phyloP scores from a whole-genome alignment of 1,140 invertebrate species.

The Propsilocerus akamusi region DNA sequence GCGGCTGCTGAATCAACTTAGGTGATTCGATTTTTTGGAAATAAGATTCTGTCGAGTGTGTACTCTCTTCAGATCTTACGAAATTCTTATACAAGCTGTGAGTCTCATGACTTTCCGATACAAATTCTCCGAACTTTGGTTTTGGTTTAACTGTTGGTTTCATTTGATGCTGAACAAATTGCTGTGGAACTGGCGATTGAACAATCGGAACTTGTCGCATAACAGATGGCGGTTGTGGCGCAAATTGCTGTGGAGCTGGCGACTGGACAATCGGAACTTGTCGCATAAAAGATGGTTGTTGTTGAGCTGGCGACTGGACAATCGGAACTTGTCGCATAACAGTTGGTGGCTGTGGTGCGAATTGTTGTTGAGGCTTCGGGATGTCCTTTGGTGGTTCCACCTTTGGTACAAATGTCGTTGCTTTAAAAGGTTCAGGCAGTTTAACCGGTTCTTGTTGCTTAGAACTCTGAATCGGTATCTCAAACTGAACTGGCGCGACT shows the following conservation, averaged over 20 bases:
- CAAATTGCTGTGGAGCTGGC: conserved; percentile 6
- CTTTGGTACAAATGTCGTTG: conserved; percentile 33
- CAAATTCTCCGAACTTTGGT: background rate
- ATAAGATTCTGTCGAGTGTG: conserved; percentile 32
- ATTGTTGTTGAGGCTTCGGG: conserved; percentile 28
- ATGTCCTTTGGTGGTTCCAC: conserved; percentile 37
- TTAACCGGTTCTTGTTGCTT: too few species aligned
- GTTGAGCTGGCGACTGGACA: conserved; percentile 17
- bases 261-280: background rate
- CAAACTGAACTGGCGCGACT: too few species aligned
- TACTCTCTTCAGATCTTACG: conserved; percentile 19
- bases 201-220: too few species aligned
- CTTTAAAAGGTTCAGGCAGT: too few species aligned
- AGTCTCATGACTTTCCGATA: background rate
- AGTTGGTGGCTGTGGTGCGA: conserved; percentile 27
- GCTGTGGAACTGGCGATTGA: background rate
- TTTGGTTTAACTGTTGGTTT: background rate
- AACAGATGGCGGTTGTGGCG: conserved; percentile 7
- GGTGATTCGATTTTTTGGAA: conserved; percentile 19
- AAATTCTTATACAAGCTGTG: background rate
- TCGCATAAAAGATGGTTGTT: conserved; percentile 8
- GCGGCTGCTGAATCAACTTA: conserved; percentile 31
- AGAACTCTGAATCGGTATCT: conserved; percentile 45
- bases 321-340: conserved; percentile 17
- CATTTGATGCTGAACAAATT: conserved; percentile 12